These are phyloP conservation scores for Proterorhinus semilunaris DNA, from an alignment of 2,113 vertebrate species.

Conservation along the genomic window DNA sequence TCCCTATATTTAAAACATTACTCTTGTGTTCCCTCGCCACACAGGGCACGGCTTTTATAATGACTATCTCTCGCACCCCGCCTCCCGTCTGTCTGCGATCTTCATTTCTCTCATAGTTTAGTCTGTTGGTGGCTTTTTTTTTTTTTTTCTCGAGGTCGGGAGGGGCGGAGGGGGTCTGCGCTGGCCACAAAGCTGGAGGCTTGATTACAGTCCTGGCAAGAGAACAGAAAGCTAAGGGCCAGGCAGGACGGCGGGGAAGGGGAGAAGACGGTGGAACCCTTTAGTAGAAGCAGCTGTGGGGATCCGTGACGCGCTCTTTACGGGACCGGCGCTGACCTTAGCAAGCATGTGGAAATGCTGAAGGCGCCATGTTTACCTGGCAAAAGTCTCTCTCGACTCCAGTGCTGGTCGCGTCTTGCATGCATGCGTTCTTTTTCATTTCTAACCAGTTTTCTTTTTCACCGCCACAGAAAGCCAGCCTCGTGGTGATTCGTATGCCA, in stretches of 20 bases:
- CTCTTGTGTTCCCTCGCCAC: conserved; percentile 23
- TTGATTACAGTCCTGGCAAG: conserved; percentile 84
- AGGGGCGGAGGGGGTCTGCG: conserved; percentile 34
- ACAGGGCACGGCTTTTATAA: conserved; percentile 49
- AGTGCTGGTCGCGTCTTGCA: conserved; percentile 12
- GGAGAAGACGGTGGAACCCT: conserved; percentile 68
- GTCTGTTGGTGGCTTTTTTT: conserved; percentile 79
- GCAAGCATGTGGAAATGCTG: conserved; percentile 49
- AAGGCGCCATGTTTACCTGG: conserved; percentile 36
- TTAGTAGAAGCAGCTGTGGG: conserved; percentile 89
- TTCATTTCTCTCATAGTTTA: conserved; percentile 71
- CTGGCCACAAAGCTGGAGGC: conserved; percentile 84
- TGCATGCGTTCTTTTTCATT: too few species aligned
- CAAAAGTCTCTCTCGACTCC: conserved; percentile 7
- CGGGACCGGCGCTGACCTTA: conserved; percentile 68
- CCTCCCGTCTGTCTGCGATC: conserved; percentile 48
- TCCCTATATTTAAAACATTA: conserved; percentile 47
- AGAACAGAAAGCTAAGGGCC: conserved; percentile 83
- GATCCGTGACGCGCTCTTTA: conserved; percentile 56
- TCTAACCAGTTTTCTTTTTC: too few species aligned
- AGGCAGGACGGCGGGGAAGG: conserved; percentile 57
- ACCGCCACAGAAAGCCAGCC: too few species aligned
- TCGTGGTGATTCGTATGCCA: too few species aligned
- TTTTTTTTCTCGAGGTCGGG: conserved; percentile 9
- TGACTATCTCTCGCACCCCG: conserved; percentile 58